Evolutionary conservation across 2,797 vertebrate genomes (phyloP), one percentile per base, ranked within the genome.

Genomic region (Catamblyrhynchus diadema): DNA sequence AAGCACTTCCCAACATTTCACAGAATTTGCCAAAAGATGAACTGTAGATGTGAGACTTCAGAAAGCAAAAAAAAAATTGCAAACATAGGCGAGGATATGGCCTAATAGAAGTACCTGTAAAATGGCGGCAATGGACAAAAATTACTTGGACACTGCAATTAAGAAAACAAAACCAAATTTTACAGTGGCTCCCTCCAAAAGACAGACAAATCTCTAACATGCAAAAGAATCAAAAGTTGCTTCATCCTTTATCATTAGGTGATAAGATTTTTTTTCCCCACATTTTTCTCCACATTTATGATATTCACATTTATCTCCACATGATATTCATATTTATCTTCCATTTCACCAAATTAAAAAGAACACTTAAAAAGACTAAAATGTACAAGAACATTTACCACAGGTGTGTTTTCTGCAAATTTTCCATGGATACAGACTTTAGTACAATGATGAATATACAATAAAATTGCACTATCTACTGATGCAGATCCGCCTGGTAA

Each of bases 1-100:
- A 70, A 92, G 71, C 6, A 35, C 5, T 72, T 90, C 10, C 35
- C 48, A 77, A 17, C 7, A 44, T 88, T 95, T 95, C 95, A 96
- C 11, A 93, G 91, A 84, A 90, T 87, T 92, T 95, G 87, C 77
- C 80, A 45, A 81, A 97, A 95, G 87, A 92, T 66, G n/a, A 94
- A 92, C 77, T 81, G 84, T 67, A 96, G 81, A 90, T 72, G 74
- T 93, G 70, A 96, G 88, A 90, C 57, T 64, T 35, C 33, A 70
- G 73, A 94, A 92, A 82, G 70, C 33, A 88, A 91, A 97, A 73
- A 75, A 89, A 71, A 28, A 94, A 93, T 13, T 92, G 90, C 87
- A 97, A 85, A 93, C 61, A 72, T 8, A 91, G 65, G 77, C 70
- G 95, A 97, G 57, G 33, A 93, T 59, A 45, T 47, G 39, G 73